A percentile compares a stretch with the other conserved stretches of the same genome.
Evolutionary conservation across 2,888 invertebrate genomes (phyloP).

Genomic region (Drosophila fungiperda): DNA sequence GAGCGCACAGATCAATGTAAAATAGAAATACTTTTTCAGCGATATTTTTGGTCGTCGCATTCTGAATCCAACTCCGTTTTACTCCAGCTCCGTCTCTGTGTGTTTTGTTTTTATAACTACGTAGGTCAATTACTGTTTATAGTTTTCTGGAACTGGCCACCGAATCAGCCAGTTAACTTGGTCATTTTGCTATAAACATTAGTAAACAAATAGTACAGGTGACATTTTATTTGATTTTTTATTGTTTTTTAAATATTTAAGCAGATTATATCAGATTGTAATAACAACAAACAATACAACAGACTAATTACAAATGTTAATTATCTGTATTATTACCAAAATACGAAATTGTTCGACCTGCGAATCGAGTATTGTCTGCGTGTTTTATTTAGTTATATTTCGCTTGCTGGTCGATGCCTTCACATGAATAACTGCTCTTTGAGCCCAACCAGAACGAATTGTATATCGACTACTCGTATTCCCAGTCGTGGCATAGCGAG

Average conservation of each 20-base stretch:
- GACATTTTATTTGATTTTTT: background rate
- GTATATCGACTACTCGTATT: conserved; percentile 1
- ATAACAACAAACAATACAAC: conserved; percentile 5
- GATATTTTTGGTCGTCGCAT: conserved; percentile 87
- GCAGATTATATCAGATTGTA: conserved; percentile 9
- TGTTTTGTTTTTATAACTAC: conserved; percentile 2
- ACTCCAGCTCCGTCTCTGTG: conserved; percentile 1
- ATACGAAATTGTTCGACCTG: background rate
- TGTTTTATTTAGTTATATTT: conserved; percentile 8
- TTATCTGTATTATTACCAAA: conserved; percentile 30
- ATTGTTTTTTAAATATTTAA: background rate
- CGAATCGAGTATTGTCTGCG: background rate
- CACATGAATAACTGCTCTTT: conserved; percentile 47
- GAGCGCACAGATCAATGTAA: conserved; percentile 86
- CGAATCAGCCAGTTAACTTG: conserved; percentile 48
- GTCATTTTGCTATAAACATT: conserved; percentile 50
- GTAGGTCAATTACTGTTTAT: conserved; percentile 4
- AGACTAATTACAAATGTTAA: conserved; percentile 54
- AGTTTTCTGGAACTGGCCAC: conserved; percentile 4
- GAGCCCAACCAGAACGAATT: background rate
- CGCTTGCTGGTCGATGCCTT: conserved; percentile 33
- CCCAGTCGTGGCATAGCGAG: conserved; percentile 9
- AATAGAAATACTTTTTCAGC: conserved; percentile 87
- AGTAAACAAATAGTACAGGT: background rate
- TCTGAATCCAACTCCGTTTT: conserved; percentile 46